Evolutionary conservation across 2,113 vertebrate species (phyloP), one percentile per base, ranked within the genome.

Genomic region (Puma concolor): DNA sequence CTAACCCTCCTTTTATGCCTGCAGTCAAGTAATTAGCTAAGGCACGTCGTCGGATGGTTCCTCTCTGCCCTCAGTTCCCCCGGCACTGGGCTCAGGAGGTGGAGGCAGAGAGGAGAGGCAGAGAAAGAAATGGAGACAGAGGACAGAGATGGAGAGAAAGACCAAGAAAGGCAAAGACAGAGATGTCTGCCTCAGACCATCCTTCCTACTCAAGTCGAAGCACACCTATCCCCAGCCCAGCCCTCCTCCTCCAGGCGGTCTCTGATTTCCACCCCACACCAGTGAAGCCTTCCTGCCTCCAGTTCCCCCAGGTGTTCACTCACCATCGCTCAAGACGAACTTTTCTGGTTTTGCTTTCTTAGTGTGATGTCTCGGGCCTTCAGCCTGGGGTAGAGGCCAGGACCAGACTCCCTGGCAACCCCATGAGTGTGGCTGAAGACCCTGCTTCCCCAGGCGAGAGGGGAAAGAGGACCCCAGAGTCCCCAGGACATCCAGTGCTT

Each of bases 1-100:
- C 87, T 98, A 98, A 99, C 98, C 97, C 96, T 96, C 88, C 77
- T 97, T 98, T 97, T 93, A 95, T 91, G 94, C 71, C 98, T 95
- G 94, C 71, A 10, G 10, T 94, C 97, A 91, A 98, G 95, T 97
- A 97, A 98, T 98, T 97, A 97, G 95, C 69, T 77, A 67, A 86
- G 95, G 0, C 0, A 79, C 52, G 67, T 83, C 52, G 60, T 83
- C 33, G 2, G 57, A 79, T 8, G 27, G 41, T 89, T 60, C 92
- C 0, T 0, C 50, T 93, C 33, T 36, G 4, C 83, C 93, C 92
- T 92, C 76, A 1, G 72, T 86, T 97, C 84, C 92, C 2, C 0
- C 74, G 80, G 29, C 16, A 10, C 79, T 7, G 5, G 71, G 44
- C 50, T 66, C 6, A 25, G 16, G 17, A 81, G 50, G 29, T 9